Percentiles rank a stretch among this genome's conserved stretches.
phyloP scores from a whole-genome alignment of 1,140 invertebrate species.

The Parasteatoda tepidariorum region DNA sequence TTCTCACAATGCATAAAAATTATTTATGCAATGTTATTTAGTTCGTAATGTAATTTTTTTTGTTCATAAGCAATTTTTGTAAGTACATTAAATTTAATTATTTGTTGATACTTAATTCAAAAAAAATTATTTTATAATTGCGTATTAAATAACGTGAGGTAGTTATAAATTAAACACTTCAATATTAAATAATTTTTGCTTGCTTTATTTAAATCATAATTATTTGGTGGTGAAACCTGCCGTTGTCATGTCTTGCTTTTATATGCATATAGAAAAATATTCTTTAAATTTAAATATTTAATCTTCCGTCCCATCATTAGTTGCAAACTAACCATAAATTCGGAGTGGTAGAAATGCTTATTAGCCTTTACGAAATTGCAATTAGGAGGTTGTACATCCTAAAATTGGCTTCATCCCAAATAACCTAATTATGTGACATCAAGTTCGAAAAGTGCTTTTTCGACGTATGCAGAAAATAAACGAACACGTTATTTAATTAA shows the following conservation, averaged over 20 bases:
- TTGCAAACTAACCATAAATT: neutral
- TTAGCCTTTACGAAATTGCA: neutral
- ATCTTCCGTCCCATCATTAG: neutral
- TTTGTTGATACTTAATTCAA: no score
- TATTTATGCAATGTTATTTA: no score
- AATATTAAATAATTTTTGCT: neutral
- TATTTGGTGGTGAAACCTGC: neutral
- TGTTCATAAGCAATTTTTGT: no score
- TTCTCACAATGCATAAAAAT: no score
- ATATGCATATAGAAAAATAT: no score
- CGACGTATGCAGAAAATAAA: neutral
- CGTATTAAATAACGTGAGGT: no score
- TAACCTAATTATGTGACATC: conserved; percentile 16
- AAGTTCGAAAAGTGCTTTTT: neutral
- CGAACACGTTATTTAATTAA: conserved; percentile 22
- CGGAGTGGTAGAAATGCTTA: neutral
- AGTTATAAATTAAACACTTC: no score
- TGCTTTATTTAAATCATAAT: neutral
- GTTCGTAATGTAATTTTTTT: no score
- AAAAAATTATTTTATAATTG: no score
- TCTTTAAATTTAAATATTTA: neutral
- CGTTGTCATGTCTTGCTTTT: neutral
- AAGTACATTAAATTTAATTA: no score
- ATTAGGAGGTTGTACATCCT: neutral
- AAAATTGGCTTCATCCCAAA: neutral